Conservation (phyloP, 1,140 invertebrate species). For the Saccostrea cuccullata region DNA sequence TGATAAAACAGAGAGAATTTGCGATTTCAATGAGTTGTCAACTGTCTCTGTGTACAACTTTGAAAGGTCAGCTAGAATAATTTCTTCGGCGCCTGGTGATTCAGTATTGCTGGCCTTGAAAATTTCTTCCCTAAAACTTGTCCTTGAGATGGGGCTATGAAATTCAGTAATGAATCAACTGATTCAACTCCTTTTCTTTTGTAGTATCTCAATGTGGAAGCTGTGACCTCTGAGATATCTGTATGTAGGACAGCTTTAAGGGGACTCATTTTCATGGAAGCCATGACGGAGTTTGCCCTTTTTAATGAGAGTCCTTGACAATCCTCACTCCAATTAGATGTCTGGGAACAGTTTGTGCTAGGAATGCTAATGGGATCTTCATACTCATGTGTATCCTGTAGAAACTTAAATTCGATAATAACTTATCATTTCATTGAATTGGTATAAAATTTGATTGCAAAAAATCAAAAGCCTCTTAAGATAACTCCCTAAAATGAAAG, state of each 20-base stretch:
- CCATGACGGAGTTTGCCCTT: not conserved
- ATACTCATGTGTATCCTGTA: too few species aligned
- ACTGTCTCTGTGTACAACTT: not conserved
- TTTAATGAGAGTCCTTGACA: not conserved
- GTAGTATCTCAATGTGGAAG: slow-evolving; percentile 1
- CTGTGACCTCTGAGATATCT: not conserved
- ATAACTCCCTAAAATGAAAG: too few species aligned
- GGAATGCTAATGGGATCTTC: too few species aligned
- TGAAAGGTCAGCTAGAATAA: not conserved
- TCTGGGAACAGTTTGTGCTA: too few species aligned
- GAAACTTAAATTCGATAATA: too few species aligned
- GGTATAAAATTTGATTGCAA: too few species aligned
- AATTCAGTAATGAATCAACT: not conserved
- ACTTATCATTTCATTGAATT: too few species aligned
- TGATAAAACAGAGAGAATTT: slow-evolving; percentile 21
- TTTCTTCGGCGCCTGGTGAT: too few species aligned
- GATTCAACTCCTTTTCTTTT: slow-evolving; percentile 24
- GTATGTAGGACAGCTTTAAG: not conserved
- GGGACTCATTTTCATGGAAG: not conserved
- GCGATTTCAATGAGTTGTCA: not conserved
- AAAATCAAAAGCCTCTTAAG: too few species aligned
- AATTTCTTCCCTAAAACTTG: not conserved
- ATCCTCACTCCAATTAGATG: slow-evolving; percentile 11
- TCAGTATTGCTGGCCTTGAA: not conserved
- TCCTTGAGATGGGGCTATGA: not conserved